These are phyloP conservation scores for Cyprinus carpio DNA, from an alignment of 2,113 vertebrate genomes.

Conservation along the genomic window DNA sequence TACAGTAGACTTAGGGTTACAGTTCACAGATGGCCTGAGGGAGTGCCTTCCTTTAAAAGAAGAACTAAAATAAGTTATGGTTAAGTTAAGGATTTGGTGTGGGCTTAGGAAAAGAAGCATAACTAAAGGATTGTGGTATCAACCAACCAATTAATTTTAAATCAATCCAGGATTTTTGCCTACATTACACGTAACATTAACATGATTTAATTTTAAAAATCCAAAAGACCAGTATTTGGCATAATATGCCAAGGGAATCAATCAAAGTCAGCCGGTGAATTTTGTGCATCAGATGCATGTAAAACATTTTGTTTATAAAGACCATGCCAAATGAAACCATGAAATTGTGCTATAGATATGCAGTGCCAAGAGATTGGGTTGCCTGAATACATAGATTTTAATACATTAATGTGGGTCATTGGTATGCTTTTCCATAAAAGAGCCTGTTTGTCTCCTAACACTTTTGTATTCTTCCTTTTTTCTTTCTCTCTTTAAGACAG, in stretches of 20 bases:
- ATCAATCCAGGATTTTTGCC: background rate
- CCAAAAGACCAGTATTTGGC: background rate
- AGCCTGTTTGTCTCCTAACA: slow-evolving; percentile 4
- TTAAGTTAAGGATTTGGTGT: background rate
- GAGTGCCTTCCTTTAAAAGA: background rate
- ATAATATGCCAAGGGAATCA: background rate
- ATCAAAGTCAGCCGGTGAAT: background rate
- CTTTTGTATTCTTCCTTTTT: slow-evolving; percentile 8
- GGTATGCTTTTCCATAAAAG: background rate
- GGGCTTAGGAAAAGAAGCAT: background rate
- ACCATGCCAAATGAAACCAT: background rate
- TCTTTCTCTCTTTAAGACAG: background rate
- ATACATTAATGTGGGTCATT: background rate
- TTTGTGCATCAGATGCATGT: background rate
- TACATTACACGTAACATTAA: background rate
- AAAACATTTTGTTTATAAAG: background rate
- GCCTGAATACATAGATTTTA: background rate
- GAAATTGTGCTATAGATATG: background rate
- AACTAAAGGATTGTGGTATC: background rate
- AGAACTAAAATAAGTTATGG: background rate
- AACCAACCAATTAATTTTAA: background rate
- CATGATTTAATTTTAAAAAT: background rate
- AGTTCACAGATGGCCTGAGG: no score
- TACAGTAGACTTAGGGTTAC: no score
- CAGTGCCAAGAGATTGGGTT: background rate